phyloP scores from a whole-genome alignment of 2,888 invertebrate genomes.

The Yponomeuta sedellus region DNA sequence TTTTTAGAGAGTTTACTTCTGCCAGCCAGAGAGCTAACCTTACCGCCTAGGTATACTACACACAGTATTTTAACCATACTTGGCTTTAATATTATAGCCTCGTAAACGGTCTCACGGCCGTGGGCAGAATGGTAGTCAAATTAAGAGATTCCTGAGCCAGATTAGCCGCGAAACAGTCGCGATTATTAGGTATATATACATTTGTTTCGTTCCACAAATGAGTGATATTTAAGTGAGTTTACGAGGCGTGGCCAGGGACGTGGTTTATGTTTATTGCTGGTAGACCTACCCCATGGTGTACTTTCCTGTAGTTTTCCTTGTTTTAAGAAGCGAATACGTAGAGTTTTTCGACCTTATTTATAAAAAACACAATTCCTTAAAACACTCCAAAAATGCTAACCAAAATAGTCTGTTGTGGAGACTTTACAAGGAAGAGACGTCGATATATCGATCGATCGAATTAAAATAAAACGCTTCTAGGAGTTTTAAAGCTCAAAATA shows the following conservation, averaged over 20 bases:
- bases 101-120: conserved; percentile 5
- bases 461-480: too few species aligned
- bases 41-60: too few species aligned
- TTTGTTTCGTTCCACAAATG: background rate
- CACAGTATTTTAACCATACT: background rate
- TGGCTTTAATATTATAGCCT: background rate
- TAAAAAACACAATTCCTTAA: too few species aligned
- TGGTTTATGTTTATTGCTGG: background rate
- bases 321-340: too few species aligned
- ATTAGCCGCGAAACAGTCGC: background rate
- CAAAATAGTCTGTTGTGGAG: too few species aligned
- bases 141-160: background rate
- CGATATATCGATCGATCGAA: too few species aligned
- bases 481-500: too few species aligned
- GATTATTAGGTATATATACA: background rate
- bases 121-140: conserved; percentile 4
- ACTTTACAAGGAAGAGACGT: too few species aligned
- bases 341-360: too few species aligned
- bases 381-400: too few species aligned
- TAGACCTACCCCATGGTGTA: background rate
- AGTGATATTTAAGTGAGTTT: background rate
- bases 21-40: too few species aligned
- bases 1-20: too few species aligned
- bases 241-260: background rate
- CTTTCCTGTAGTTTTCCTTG: background rate